Evolutionary conservation across 2,888 invertebrate species (phyloP).

Genomic region (Hemicrepidius hirtus): DNA sequence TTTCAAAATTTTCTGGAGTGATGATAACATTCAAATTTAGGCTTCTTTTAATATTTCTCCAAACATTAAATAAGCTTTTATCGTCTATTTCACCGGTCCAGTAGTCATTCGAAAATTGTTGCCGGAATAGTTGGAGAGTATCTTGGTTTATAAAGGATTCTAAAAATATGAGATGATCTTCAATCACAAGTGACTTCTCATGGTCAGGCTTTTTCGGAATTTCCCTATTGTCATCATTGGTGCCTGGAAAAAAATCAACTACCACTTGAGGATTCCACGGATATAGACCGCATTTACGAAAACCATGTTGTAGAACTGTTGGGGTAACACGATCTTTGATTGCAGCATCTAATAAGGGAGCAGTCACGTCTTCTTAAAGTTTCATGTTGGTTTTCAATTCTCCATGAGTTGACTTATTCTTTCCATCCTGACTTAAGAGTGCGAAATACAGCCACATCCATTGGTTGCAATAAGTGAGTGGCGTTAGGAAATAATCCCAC

Average conservation of each 20-base stretch:
- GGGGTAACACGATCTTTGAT: constrained; percentile 53
- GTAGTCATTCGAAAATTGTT: background rate
- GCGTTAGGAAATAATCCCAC: constrained; percentile 66
- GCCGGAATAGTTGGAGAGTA: background rate
- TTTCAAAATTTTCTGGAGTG: background rate
- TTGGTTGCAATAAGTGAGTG: constrained; percentile 66
- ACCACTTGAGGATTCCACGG: constrained; percentile 49
- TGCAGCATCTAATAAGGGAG: constrained; percentile 56
- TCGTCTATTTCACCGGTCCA: constrained; percentile 45
- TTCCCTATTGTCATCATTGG: no score
- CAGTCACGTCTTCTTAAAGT: constrained; percentile 48
- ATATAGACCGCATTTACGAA: constrained; percentile 59
- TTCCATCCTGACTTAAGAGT: constrained; percentile 63
- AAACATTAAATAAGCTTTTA: constrained; percentile 41
- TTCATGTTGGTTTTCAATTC: constrained; percentile 44
- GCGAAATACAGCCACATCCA: constrained; percentile 66
- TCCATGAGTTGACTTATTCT: constrained; percentile 48
- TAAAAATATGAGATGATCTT: background rate
- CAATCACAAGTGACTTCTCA: no score
- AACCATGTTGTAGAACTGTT: constrained; percentile 59
- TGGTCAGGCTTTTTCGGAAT: no score
- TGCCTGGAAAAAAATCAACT: constrained; percentile 11
- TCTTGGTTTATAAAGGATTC: constrained; percentile 8
- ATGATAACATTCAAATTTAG: no score
- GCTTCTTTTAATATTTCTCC: background rate